Base-by-base conservation (phyloP, 2,888 invertebrate species). In the Hydropsyche betteni region DNA sequence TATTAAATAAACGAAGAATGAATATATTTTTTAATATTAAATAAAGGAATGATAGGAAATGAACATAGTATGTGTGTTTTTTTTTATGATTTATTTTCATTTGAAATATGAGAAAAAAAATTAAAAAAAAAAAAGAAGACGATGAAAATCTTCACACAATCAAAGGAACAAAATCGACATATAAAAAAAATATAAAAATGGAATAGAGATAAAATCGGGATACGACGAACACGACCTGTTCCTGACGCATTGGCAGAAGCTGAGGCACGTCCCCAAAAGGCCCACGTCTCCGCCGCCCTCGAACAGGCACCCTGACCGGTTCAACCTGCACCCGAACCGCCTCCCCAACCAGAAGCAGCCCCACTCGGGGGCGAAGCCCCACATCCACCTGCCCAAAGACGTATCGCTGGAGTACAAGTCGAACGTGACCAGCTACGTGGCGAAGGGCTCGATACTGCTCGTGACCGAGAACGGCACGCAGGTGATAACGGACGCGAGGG, bases 391-490 rank as follows among this genome's bases (percentile, higher is more conserved):
- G 34, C 5, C 10, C n/a, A 76, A 84, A 83, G 44, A 10, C 44
- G 44, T 44, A 6, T 78, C 79, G 52, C 68, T 79, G 80, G 84
- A 85, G 81, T 84, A 84, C 81, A 82, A 84, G 80, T 82, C 84
- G 78, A 82, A 83, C 81, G 82, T 89, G 84, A 90, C 89, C 82
- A 88, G 89, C 83, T 89, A 90, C 86, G 88, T 88, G 81, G 88
- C 89, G 80, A 89, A 89, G 82, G 89, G 90, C 84, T 88, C 89
- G 83, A 88, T 89, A 85, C 88, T 90, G 84, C 88, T 89, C 83
- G 89, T 90, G 86, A 89, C 89, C 84, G 90, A 89, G 85, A 89
- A 90, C 83, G 90, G 90, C 85, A 89, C 89, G 83, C 85, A 89
- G 82, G 86, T 87, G 86, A 86, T 88, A 86, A 88, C 87, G 70